Percentiles rank a stretch among this genome's conserved stretches.
Conservation (phyloP, 2,888 invertebrate species). For the Polyommatus icarus region DNA sequence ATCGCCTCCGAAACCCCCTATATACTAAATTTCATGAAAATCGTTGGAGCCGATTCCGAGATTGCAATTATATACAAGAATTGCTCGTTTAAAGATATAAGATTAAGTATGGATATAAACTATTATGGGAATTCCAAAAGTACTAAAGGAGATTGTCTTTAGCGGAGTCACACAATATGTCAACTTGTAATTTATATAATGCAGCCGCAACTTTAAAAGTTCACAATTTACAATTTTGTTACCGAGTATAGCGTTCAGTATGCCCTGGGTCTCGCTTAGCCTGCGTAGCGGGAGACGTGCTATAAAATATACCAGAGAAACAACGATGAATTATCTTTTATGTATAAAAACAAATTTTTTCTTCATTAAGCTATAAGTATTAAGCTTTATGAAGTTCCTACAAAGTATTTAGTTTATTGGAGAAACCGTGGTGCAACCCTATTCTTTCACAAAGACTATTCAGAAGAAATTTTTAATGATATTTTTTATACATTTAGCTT, state of each 20-base stretch:
- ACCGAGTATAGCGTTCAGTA: not conserved
- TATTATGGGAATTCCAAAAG: not conserved
- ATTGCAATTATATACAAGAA: no score
- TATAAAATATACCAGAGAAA: slow-evolving; percentile 14
- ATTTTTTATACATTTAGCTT: not conserved
- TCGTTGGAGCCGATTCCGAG: no score
- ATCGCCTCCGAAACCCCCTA: no score
- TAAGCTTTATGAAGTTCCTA: not conserved
- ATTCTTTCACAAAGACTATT: slow-evolving; percentile 4
- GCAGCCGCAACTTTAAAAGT: slow-evolving; percentile 2
- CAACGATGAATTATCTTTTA: slow-evolving; percentile 14
- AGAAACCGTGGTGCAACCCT: not conserved
- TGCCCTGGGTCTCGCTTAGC: not conserved
- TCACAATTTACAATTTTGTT: slow-evolving; percentile 22
- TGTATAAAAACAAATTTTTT: slow-evolving; percentile 13
- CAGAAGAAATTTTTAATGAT: not conserved
- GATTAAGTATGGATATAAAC: no score
- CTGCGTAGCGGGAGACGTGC: not conserved
- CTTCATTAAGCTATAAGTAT: slow-evolving; percentile 10
- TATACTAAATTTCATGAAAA: no score
- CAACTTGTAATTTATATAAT: slow-evolving; percentile 13
- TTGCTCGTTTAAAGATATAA: no score
- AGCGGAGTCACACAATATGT: not conserved
- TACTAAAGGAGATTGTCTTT: not conserved
- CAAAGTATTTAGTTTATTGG: not conserved